Evolutionary conservation across 2,888 invertebrate genomes (phyloP), one percentile per base, ranked within the genome.

Genomic region (Periphyllus acericola): DNA sequence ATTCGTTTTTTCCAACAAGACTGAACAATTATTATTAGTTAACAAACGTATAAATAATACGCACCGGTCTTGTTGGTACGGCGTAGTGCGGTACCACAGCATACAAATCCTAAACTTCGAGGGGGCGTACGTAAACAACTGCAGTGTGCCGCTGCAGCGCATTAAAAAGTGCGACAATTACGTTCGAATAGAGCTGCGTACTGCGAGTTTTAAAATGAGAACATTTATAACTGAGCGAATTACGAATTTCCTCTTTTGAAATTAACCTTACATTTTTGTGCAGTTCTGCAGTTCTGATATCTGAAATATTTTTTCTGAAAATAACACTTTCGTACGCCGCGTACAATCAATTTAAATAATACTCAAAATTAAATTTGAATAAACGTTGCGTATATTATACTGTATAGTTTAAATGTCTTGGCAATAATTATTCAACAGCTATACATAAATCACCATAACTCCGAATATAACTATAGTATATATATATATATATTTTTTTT

Each of bases 91-190:
- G 36, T 36, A 36, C 36, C 6, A 6, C 6, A 36, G 3, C 4
- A 6, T 36, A 36, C 36, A 36, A 36, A 36, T 36, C 36, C 36
- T 36, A 5, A 36, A 36, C 52, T 79, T 60, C 25, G 14, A 6
- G 25, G 25, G 2, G 5, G 80, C 66, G 40, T 80, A n/a, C 40
- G 66, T 36, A 66, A 80, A 79, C 79, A 66, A 68, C 80, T 66
- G 80, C 80, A 80, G 66, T 40, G 40, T 81, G 29, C 29, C 40
- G 66, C 68, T 68, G 81, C 81, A 81, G 81, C 29, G 29, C 81
- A 40, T 68, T 81, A 81, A 68, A 81, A 68, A 40, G 29, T 32
- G 21, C 40, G 29, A 34, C 46, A 82, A 82, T 72, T 71, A 68
- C 29, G 29, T 46, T 46, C 40, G 40, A 21, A n/a, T n/a, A n/a